These are phyloP conservation scores for Erythrolamprus reginae DNA, from an alignment of 2,113 vertebrate genomes.

Conservation along the genomic window DNA sequence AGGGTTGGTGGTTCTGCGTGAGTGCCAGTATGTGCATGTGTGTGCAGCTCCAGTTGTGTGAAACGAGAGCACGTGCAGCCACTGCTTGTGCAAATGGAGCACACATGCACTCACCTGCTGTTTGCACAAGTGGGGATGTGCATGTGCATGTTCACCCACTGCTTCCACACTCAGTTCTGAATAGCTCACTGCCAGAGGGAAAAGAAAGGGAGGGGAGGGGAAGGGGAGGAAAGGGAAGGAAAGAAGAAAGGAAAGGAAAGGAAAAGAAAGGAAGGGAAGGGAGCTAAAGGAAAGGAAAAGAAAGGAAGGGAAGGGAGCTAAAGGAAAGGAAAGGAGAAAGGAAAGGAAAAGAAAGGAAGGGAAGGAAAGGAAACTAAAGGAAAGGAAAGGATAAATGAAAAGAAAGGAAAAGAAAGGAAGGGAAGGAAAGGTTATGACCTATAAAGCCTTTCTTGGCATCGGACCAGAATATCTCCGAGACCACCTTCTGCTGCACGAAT, in stretches of 20 bases:
- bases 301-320: not conserved
- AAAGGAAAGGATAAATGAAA: too few relatives aligned
- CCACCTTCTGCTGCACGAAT: too few relatives aligned
- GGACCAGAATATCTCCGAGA: too few relatives aligned
- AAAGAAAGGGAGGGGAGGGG: not conserved
- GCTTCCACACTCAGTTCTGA: not conserved
- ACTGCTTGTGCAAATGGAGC: not conserved
- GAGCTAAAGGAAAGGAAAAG: not conserved
- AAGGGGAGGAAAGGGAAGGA: too few relatives aligned
- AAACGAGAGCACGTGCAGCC: not conserved
- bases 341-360: accelerated
- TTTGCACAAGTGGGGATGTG: not conserved
- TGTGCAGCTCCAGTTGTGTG: not conserved
- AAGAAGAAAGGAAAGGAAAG: too few relatives aligned
- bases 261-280: accelerated
- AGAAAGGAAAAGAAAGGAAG: too few relatives aligned
- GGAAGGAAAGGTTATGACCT: too few relatives aligned
- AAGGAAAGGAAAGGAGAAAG: too few relatives aligned
- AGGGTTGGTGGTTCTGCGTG: not conserved
- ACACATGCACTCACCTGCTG: accelerated
- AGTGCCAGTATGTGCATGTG: not conserved
- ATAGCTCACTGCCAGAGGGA: too few relatives aligned
- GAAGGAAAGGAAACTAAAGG: too few relatives aligned
- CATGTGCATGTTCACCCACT: not conserved
- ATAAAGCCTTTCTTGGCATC: too few relatives aligned